Conservation (phyloP, 2,113 vertebrate species). For the Salvelinus namaycush region DNA sequence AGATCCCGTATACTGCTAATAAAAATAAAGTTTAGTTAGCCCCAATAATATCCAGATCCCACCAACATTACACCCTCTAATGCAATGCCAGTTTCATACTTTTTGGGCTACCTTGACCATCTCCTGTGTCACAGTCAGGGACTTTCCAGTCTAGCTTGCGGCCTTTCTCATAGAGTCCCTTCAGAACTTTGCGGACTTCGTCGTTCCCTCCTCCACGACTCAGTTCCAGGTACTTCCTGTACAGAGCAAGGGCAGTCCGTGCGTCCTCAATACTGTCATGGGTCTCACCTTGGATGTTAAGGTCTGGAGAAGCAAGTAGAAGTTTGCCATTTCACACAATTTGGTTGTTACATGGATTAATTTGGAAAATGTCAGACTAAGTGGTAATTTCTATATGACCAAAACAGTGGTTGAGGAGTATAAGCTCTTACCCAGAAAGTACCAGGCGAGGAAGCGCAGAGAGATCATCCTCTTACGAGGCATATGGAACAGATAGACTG, state of each 20-base stretch:
- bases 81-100: conserved; percentile 69
- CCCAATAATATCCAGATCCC: background rate
- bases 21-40: background rate
- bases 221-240: conserved; percentile 92
- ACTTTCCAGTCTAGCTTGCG: conserved; percentile 98
- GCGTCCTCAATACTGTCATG: conserved; percentile 98
- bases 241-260: conserved; percentile 91
- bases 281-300: conserved; percentile 96
- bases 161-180: conserved; percentile 94
- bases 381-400: background rate
- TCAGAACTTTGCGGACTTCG: conserved; percentile 92
- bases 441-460: conserved; percentile 96
- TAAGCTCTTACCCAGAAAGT: conserved; percentile 87
- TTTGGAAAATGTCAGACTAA: background rate
- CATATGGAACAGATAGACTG: conserved; percentile 96
- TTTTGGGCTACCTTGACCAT: conserved; percentile 92
- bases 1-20: background rate
- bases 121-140: conserved; percentile 82
- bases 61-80: background rate
- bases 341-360: background rate
- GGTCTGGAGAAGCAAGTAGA: conserved; percentile 68
- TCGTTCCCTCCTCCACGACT: conserved; percentile 83
- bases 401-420: background rate
- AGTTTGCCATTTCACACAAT: background rate
- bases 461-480: conserved; percentile 99